phyloP scores from a whole-genome alignment of 2,113 vertebrate species.

The Bucco capensis region DNA sequence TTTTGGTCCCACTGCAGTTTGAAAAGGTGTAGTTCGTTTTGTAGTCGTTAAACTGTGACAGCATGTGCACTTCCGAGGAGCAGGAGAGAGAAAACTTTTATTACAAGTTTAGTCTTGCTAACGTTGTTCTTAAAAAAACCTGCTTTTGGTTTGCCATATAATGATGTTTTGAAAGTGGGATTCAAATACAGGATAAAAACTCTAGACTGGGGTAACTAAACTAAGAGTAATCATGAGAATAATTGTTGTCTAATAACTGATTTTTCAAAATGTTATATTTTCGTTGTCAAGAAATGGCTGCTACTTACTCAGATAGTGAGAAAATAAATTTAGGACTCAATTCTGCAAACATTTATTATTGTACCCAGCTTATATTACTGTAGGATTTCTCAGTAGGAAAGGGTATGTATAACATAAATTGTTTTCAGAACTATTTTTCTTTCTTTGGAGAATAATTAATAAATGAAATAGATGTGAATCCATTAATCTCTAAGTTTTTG shows the following conservation, averaged over 20 bases:
- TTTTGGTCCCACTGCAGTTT: neutral
- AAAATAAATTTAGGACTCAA: neutral
- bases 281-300: neutral
- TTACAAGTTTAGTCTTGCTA: neutral
- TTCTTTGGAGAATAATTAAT: neutral
- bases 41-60: neutral
- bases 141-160: neutral
- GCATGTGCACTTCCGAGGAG: neutral
- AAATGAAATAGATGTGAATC: neutral
- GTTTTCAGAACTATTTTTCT: neutral
- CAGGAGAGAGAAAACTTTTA: neutral
- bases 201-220: neutral
- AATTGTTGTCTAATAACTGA: neutral
- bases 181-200: neutral
- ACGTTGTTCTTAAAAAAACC: neutral
- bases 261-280: neutral
- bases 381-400: neutral
- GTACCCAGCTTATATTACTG: neutral
- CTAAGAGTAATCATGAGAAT: neutral
- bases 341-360: neutral
- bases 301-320: neutral
- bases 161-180: neutral
- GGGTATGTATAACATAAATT: neutral
- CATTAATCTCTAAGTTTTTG: neutral
- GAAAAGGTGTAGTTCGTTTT: neutral